A percentile compares a stretch with the other conserved stretches of the same genome.
Conservation (phyloP, 2,113 vertebrate species). For the Alectura lathami region DNA sequence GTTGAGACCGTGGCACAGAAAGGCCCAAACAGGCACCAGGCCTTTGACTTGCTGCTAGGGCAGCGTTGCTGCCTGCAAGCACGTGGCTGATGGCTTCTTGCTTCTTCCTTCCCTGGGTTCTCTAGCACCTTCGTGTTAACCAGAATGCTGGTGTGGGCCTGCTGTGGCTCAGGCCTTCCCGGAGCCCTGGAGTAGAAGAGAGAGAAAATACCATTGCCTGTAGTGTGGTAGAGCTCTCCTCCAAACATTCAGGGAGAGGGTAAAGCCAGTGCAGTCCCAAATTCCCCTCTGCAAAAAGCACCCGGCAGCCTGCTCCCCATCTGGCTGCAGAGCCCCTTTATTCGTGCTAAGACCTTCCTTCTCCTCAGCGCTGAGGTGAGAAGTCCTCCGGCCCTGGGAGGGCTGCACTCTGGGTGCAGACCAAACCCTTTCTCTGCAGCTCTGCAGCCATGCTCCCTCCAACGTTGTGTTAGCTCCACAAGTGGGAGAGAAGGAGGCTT, state of each 20-base stretch:
- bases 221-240: not conserved
- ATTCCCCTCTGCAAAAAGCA: not conserved
- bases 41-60: no score
- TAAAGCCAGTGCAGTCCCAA: not conserved
- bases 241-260: rapidly evolving
- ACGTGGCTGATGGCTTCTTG: not conserved
- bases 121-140: not conserved
- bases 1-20: not conserved
- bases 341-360: not conserved
- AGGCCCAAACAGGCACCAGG: not conserved
- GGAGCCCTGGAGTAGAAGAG: not conserved
- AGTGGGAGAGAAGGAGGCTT: not conserved
- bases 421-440: not conserved
- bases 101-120: not conserved
- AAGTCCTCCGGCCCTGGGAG: not conserved
- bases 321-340: not conserved
- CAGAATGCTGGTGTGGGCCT: not conserved
- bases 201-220: rapidly evolving
- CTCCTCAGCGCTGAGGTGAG: rapidly evolving
- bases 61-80: no score
- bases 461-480: rapidly evolving
- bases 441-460: not conserved
- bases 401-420: not conserved
- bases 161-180: not conserved
- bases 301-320: rapidly evolving